Percentiles rank a stretch among this genome's conserved stretches.
These are phyloP conservation scores for Bubalus kerabau DNA, from an alignment of 2,113 vertebrate genomes.

Conservation along the genomic window DNA sequence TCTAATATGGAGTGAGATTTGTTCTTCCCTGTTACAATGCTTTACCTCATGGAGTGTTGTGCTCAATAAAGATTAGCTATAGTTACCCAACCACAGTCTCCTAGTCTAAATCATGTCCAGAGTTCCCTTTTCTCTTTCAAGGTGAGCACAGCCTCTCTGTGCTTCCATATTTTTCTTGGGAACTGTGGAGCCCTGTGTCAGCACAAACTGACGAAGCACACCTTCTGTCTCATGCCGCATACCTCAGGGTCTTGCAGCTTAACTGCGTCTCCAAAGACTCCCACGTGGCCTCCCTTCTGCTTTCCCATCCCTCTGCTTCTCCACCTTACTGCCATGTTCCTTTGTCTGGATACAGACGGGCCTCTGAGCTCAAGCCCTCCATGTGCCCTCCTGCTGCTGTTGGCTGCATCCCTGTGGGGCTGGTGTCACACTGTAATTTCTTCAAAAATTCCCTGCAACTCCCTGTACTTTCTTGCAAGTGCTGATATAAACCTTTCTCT, in stretches of 20 bases:
- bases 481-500: conserved; percentile 77
- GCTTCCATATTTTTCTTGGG: not conserved
- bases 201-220: not conserved
- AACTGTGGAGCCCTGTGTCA: not conserved
- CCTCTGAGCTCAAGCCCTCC: not conserved
- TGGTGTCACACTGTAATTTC: conserved; percentile 54
- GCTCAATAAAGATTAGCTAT: not conserved
- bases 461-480: conserved; percentile 62
- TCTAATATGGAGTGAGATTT: not conserved
- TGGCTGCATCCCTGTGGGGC: not conserved
- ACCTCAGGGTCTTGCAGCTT: not conserved
- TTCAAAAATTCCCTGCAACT: conserved; percentile 69
- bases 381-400: not conserved
- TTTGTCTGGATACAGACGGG: not conserved
- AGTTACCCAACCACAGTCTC: not conserved
- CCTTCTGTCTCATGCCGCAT: not conserved
- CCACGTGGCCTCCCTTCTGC: not conserved
- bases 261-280: not conserved
- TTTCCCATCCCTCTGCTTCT: not conserved
- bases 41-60: not conserved
- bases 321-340: not conserved
- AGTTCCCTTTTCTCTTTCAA: not conserved
- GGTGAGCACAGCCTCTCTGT: not conserved
- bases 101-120: not conserved
- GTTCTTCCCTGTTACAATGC: not conserved